Evolutionary conservation across 37 sponge, comb jelly and placozoan species (phyloP).

Genomic region (Beroe ovata): DNA sequence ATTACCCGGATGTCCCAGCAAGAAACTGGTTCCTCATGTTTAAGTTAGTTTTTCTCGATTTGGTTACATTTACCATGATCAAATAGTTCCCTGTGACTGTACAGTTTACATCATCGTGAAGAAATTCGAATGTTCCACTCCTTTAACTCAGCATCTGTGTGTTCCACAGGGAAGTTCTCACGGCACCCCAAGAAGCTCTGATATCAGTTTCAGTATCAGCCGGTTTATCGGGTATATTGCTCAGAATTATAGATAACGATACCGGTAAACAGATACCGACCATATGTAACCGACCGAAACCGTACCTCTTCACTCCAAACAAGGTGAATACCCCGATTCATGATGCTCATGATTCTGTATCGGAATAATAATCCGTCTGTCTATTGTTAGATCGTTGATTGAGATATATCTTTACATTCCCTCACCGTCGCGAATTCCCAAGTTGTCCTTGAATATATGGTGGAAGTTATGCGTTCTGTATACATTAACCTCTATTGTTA

Average conservation of each 20-base stretch:
- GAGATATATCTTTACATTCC: no score
- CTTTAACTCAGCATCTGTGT: no score
- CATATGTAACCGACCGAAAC: slow-evolving; percentile 72
- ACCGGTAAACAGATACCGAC: slow-evolving; percentile 75
- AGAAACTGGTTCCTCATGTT: slow-evolving; percentile 79
- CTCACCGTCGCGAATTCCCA: no score
- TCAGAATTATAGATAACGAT: slow-evolving; percentile 88
- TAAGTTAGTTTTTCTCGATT: slow-evolving; percentile 66
- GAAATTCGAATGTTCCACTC: no score
- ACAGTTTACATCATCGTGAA: no score
- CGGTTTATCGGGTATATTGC: slow-evolving; percentile 27
- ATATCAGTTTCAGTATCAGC: background rate
- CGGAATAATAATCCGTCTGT: background rate
- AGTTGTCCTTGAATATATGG: no score
- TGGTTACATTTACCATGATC: no score
- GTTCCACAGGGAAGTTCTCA: slow-evolving; percentile 72
- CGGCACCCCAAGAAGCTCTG: slow-evolving; percentile 66
- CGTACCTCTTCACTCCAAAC: slow-evolving; percentile 74
- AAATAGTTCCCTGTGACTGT: no score
- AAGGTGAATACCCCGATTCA: no score
- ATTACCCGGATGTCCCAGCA: slow-evolving; percentile 68
- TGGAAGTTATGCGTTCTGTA: no score
- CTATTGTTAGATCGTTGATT: background rate
- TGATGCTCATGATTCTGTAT: no score
- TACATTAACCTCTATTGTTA: slow-evolving; percentile 8